Conservation (phyloP, 2,888 invertebrate genomes). For the Meloe dianella region DNA sequence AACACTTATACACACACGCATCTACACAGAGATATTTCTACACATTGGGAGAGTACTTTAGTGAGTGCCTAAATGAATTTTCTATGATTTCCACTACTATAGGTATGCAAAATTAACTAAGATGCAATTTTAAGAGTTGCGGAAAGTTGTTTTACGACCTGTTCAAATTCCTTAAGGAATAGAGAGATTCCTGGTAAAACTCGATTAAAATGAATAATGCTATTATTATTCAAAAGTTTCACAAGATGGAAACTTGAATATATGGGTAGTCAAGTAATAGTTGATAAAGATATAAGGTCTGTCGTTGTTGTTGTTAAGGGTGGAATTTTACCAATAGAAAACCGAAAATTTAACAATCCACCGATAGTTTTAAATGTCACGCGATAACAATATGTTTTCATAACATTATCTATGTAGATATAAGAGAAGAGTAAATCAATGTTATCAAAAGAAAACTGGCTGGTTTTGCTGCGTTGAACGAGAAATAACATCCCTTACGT, state of each 20-base stretch:
- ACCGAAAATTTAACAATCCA: slow-evolving; percentile 31
- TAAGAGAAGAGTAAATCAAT: slow-evolving; percentile 57
- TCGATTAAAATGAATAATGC: slow-evolving; percentile 32
- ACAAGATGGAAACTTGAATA: not conserved
- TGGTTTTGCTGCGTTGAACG: slow-evolving; percentile 50
- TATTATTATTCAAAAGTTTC: slow-evolving; percentile 28
- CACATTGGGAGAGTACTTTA: no score
- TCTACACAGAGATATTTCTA: no score
- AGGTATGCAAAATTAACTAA: not conserved
- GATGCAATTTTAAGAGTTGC: slow-evolving; percentile 1
- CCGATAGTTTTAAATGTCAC: slow-evolving; percentile 48
- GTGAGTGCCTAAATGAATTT: no score
- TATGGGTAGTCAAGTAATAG: not conserved
- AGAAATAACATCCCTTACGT: slow-evolving; percentile 60
- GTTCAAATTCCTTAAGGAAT: slow-evolving; percentile 6
- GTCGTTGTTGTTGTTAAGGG: not conserved
- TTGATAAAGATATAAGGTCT: not conserved
- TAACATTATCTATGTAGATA: slow-evolving; percentile 59
- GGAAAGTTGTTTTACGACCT: slow-evolving; percentile 3
- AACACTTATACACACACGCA: slow-evolving; percentile 20
- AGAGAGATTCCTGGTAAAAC: slow-evolving; percentile 5
- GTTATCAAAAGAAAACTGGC: slow-evolving; percentile 51
- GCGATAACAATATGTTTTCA: slow-evolving; percentile 58
- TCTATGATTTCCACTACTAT: no score
- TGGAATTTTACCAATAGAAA: not conserved